A percentile compares a stretch with the other conserved stretches of the same genome.
Evolutionary conservation across 2,797 vertebrate genomes (phyloP).

Genomic region (Melopsittacus undulatus): DNA sequence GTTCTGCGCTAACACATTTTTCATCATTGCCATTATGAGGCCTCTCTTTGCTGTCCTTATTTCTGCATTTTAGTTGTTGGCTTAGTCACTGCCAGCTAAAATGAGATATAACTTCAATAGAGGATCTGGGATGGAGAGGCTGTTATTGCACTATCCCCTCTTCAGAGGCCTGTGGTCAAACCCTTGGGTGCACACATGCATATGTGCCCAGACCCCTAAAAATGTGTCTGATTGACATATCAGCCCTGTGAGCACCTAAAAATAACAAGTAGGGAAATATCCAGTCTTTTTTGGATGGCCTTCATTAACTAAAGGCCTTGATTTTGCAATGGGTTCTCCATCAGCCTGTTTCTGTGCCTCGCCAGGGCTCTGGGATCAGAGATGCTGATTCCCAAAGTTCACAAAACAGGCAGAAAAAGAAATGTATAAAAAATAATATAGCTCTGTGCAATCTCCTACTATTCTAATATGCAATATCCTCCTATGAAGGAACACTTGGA

Average conservation of each 20-base stretch:
- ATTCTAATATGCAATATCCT: background rate
- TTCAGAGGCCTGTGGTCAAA: background rate
- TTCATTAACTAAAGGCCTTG: background rate
- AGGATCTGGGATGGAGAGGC: background rate
- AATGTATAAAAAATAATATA: background rate
- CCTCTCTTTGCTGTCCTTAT: background rate
- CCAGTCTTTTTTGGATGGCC: background rate
- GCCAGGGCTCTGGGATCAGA: background rate
- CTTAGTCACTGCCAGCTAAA: constrained; percentile 15
- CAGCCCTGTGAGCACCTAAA: background rate
- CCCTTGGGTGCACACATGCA: background rate
- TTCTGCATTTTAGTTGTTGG: background rate
- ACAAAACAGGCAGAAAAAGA: background rate
- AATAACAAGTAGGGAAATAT: background rate
- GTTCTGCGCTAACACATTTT: constrained; percentile 20
- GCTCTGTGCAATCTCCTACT: background rate
- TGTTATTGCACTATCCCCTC: background rate
- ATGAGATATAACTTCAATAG: background rate
- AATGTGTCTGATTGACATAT: background rate
- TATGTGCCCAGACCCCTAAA: background rate
- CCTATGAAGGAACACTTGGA: background rate
- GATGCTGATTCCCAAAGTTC: background rate
- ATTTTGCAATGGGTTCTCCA: background rate
- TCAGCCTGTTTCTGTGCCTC: background rate
- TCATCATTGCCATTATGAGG: constrained; percentile 24